Percentiles rank a stretch among this genome's conserved stretches.
These are phyloP conservation scores for Leptopilina myrica DNA, from an alignment of 2,888 invertebrate genomes.

Conservation along the genomic window DNA sequence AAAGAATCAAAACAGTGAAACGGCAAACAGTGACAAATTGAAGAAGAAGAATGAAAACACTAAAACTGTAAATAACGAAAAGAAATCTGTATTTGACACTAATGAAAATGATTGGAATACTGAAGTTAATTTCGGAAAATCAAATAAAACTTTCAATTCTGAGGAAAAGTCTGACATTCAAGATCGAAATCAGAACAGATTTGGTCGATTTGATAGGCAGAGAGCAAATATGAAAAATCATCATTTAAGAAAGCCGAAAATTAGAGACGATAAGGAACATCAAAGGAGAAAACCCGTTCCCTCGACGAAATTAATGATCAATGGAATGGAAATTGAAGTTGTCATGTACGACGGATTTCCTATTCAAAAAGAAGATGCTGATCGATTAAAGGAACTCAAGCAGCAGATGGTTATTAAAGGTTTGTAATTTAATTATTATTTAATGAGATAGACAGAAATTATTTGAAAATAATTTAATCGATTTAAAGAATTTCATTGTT, in stretches of 20 bases:
- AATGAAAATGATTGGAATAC: slow-evolving; percentile 60
- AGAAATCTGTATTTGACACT: slow-evolving; percentile 54
- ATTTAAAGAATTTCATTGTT: no score
- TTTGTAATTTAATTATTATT: slow-evolving; percentile 43
- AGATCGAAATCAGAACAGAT: slow-evolving; percentile 40
- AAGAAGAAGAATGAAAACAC: no score
- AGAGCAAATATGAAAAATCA: slow-evolving; percentile 61
- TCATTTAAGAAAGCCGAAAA: slow-evolving; percentile 76
- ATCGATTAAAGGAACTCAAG: slow-evolving; percentile 81
- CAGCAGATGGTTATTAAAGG: slow-evolving; percentile 83
- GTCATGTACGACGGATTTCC: slow-evolving; percentile 85
- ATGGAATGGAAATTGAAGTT: slow-evolving; percentile 82
- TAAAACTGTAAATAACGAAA: neutral
- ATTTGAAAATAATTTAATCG: no score
- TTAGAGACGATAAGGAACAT: slow-evolving; percentile 72
- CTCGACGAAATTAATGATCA: slow-evolving; percentile 79
- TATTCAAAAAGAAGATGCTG: slow-evolving; percentile 84
- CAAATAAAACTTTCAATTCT: neutral
- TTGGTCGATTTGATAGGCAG: slow-evolving; percentile 45
- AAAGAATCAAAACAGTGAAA: slow-evolving; percentile 52
- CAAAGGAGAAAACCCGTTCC: slow-evolving; percentile 73
- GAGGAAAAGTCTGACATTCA: neutral
- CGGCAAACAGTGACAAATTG: no score
- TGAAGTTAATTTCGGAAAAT: slow-evolving; percentile 53
- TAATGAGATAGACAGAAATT: no score